Base-by-base conservation (phyloP, 37 sponge, comb jelly and placozoan genomes). In the Beroe ovata region DNA sequence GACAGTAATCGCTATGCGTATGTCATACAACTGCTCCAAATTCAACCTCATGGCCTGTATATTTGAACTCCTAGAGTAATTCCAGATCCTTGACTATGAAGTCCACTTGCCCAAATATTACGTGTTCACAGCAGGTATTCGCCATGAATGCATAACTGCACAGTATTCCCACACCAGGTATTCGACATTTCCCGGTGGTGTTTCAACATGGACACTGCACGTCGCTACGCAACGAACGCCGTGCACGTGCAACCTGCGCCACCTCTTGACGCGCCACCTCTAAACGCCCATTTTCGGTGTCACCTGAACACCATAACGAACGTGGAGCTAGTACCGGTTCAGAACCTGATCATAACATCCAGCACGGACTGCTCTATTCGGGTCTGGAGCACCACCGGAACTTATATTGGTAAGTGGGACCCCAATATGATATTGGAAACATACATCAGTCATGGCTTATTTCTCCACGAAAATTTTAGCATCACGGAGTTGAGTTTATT, bases 311-410 rank as follows among this genome's bases (percentile, higher is more conserved):
- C 84, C 22, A 77, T 77, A 38, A 77, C 84, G 14, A 77, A 77
- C 47, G 84, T 77, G 42, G 84, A 77, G 84, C 54, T 77, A 35
- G 84, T 77, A 28, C 84, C 42, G 0, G 54, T 14, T 23, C 35
- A 77, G 47, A 42, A 77, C 54, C 41, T 77, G 25, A 77, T 77
- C 33, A 77, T 77, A 2, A 77, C 84, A 1, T 32, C 38, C 47
- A 77, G 84, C 38, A 77, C 84, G 16, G 84, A 77, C 54, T 77
- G 84, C 25, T 77, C 84, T 2, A 77, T 77, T 40, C 3, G 84
- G 28, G 54, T 77, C 28, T 77, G 84, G 84, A 77, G 36, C 26
- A 30, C 41, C 33, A 39, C 16, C 3, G 84, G 84, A 8, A 77
- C 84, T 41, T 77, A 77, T 25, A 77, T 77, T n/a, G 84, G 84